phyloP scores from a whole-genome alignment of 1,140 invertebrate species.

The Microplitis mediator region DNA sequence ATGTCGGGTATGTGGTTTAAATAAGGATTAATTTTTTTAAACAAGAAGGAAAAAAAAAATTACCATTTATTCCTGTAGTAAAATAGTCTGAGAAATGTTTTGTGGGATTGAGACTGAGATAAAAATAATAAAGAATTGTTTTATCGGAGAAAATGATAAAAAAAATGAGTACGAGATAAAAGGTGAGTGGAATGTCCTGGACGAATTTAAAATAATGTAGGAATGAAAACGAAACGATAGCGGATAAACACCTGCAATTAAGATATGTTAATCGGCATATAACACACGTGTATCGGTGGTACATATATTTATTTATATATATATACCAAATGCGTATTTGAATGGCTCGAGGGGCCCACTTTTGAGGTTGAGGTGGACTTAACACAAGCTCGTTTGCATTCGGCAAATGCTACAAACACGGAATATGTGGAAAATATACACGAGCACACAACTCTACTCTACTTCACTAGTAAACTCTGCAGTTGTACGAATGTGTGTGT shows the following conservation, averaged over 20 bases:
- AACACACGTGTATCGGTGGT: conserved; percentile 32
- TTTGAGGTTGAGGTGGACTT: background rate
- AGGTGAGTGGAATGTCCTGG: conserved; percentile 32
- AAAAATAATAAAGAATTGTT: conserved; percentile 3
- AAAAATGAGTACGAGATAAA: conserved; percentile 14
- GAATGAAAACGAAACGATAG: conserved; percentile 29
- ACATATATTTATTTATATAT: background rate
- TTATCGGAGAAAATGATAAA: background rate
- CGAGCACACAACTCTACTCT: too few species aligned
- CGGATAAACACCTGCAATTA: conserved; percentile 53
- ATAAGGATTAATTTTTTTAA: too few species aligned
- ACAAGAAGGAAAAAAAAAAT: too few species aligned
- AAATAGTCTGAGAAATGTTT: background rate
- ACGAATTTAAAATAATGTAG: conserved; percentile 42
- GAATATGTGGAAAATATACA: conserved; percentile 6
- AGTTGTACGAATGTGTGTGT: background rate
- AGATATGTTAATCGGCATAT: conserved; percentile 53
- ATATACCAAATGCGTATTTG: background rate
- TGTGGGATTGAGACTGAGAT: conserved; percentile 2
- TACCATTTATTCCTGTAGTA: too few species aligned
- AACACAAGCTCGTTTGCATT: conserved; percentile 24
- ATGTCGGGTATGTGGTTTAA: too few species aligned
- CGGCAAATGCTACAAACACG: conserved; percentile 11
- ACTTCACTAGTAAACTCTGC: too few species aligned
- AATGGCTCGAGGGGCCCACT: background rate